A percentile compares a stretch with the other conserved stretches of the same genome.
These are phyloP conservation scores for Drosophila picticornis DNA, from an alignment of 2,888 invertebrate genomes.

Conservation along the genomic window DNA sequence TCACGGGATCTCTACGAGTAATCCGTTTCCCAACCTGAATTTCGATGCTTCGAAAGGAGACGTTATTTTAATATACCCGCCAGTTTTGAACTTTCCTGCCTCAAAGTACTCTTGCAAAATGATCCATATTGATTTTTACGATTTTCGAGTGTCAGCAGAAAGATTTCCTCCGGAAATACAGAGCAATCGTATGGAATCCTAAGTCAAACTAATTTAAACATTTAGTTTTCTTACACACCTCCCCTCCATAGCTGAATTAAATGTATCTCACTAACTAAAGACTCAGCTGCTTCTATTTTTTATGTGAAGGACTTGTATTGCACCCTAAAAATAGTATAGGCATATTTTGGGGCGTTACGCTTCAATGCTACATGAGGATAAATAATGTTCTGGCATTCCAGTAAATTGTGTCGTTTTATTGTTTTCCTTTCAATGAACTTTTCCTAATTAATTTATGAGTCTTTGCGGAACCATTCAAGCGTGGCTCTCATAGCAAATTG, in stretches of 20 bases:
- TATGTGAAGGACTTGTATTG: neutral
- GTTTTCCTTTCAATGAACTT: conserved; percentile 59
- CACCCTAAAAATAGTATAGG: conserved; percentile 7
- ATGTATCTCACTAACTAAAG: conserved; percentile 40
- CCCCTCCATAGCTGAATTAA: conserved; percentile 35
- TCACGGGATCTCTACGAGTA: neutral
- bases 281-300: conserved; percentile 32
- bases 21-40: conserved; percentile 30
- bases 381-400: neutral
- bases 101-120: conserved; percentile 52
- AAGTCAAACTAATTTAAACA: conserved; percentile 27
- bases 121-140: neutral
- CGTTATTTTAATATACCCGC: conserved; percentile 59
- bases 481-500: conserved; percentile 52
- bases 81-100: conserved; percentile 39
- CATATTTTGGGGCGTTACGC: conserved; percentile 51
- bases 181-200: neutral
- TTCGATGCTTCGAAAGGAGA: conserved; percentile 20
- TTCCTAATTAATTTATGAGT: conserved; percentile 70
- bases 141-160: neutral
- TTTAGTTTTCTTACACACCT: conserved; percentile 41
- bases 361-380: conserved; percentile 30
- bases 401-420: conserved; percentile 27
- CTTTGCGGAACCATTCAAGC: conserved; percentile 43
- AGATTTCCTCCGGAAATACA: too few species aligned